Conservation (phyloP, 2,888 invertebrate genomes). For the Tipula unca region DNA sequence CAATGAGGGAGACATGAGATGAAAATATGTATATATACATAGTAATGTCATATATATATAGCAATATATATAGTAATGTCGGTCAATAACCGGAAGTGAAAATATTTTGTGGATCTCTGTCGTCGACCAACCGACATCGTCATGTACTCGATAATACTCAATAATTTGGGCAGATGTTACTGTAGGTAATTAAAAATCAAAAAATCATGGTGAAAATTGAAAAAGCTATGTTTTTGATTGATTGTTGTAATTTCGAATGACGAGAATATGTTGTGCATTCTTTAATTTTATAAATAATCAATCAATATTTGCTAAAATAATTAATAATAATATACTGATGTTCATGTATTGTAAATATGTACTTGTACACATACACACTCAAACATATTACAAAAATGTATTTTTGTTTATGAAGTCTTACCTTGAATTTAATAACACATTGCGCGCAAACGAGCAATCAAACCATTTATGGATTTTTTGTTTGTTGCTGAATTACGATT, state of each 20-base stretch:
- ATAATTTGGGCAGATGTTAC: not conserved
- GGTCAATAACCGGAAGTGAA: not conserved
- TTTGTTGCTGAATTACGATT: not conserved
- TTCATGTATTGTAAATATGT: too few relatives aligned
- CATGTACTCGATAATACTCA: not conserved
- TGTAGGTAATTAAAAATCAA: not conserved
- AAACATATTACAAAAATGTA: not conserved
- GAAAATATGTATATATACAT: not conserved
- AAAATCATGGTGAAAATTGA: not conserved
- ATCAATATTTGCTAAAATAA: not conserved
- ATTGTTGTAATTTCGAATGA: not conserved
- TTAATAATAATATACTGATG: not conserved
- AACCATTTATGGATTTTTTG: not conserved
- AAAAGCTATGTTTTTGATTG: not conserved
- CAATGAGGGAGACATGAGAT: not conserved
- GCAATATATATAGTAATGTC: too few relatives aligned
- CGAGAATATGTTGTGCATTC: not conserved
- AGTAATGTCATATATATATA: too few relatives aligned
- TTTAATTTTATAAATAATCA: not conserved
- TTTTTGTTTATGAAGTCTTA: not conserved
- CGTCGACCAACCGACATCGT: not conserved
- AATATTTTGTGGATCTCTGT: not conserved
- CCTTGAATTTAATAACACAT: not conserved
- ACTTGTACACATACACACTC: not conserved
- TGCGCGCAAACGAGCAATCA: not conserved